These are phyloP conservation scores for Poeciliopsis turrubarensis DNA, from an alignment of 2,113 vertebrate genomes.

Conservation along the genomic window DNA sequence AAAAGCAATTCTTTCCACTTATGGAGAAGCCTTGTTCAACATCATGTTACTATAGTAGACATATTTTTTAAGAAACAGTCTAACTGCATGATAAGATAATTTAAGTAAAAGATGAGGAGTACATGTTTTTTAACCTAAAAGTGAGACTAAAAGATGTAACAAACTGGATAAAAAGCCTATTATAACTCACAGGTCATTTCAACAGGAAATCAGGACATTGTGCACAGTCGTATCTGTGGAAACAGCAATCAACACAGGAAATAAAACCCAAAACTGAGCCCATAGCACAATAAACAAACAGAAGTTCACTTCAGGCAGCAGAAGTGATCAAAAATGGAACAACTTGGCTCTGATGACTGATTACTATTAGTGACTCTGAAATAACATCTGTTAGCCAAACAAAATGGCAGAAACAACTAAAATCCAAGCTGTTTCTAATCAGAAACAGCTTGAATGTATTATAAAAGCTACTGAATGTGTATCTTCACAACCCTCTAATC, in stretches of 20 bases:
- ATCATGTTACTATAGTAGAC: background rate
- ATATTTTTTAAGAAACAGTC: background rate
- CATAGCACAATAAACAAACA: constrained; percentile 40
- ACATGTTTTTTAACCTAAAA: constrained; percentile 30
- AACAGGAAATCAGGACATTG: constrained; percentile 85
- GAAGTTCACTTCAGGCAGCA: background rate
- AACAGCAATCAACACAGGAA: constrained; percentile 78
- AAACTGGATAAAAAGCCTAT: constrained; percentile 69
- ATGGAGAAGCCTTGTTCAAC: background rate
- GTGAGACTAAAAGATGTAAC: constrained; percentile 47
- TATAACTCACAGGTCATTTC: constrained; percentile 59
- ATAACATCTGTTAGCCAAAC: background rate
- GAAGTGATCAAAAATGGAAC: background rate
- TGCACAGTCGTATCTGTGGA: constrained; percentile 76
- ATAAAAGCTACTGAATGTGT: background rate
- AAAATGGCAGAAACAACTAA: background rate
- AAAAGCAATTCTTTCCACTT: background rate
- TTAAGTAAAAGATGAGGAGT: background rate
- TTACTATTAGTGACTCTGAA: background rate
- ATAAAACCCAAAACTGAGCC: constrained; percentile 55
- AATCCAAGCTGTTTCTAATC: background rate
- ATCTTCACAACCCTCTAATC: background rate
- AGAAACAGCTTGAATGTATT: background rate
- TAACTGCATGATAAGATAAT: background rate
- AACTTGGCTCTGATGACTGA: background rate